Base-by-base conservation (phyloP, 2,888 invertebrate species). In the Cotesia congregata region DNA sequence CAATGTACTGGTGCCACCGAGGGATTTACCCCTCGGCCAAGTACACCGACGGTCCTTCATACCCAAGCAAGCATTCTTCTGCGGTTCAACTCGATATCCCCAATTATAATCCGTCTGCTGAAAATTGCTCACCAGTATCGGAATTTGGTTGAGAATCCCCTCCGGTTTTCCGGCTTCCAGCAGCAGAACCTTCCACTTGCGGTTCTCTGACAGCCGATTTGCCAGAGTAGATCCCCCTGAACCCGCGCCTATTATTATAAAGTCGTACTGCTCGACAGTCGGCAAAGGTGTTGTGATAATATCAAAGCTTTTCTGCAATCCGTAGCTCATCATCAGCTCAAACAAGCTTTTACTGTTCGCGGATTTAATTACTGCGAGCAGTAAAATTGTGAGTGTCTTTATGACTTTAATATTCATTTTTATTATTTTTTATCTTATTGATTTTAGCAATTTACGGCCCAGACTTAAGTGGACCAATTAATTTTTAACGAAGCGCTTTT, bases 41-140 rank as follows among this genome's bases (percentile, higher is more conserved):
- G 94, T 93, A 86, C 95, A 95, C 78, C 93, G 93, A 80, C 92
- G 91, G 81, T 94, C 93, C 80, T 93, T 93, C 91, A 95, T 94
- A 5, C 95, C 92, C 12, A 91, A 88, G 77, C 94, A 94, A 0
- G 93, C 91, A 17, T 90, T 90, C 0, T 90, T 90, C 82, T 94
- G 94, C 0, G 92, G 93, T 82, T 93, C 93, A 79, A 94, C 93
- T 67, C 91, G 91, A 87, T 94, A 95, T 68, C 92, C 93, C 95
- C 95, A 95, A 80, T 94, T 93, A 83, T 93, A 93, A 65, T 92
- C 91, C 0, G 93, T 92, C 41, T 92, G 86, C 80, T 92, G 92
- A 62, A 93, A 90, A 80, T 91, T 91, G 9, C 91, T 91, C 0
- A 91, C 90, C n/a, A 93, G 80, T 0, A 91, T 90, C 0, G 93